Percentiles rank a stretch among this genome's conserved stretches.
These are phyloP conservation scores for Halichoerus grypus DNA, from an alignment of 2,113 vertebrate species.

Conservation along the genomic window DNA sequence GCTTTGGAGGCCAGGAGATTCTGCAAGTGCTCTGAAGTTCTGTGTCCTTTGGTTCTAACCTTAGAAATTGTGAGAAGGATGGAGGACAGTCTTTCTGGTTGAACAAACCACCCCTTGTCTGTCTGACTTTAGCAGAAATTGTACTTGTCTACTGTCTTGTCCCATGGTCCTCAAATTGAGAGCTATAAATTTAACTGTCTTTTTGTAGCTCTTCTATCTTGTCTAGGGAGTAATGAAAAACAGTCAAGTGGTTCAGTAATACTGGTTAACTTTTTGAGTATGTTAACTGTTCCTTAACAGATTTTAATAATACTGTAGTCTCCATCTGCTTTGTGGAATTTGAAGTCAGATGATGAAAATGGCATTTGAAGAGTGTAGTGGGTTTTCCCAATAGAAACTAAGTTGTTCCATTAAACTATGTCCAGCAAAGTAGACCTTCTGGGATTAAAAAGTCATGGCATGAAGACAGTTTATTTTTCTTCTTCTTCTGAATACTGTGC, in stretches of 20 bases:
- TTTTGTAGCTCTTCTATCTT: not conserved
- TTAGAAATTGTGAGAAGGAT: constrained; percentile 38
- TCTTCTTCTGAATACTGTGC: not conserved
- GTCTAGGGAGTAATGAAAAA: constrained; percentile 42
- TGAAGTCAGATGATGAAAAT: constrained; percentile 12
- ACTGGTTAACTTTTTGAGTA: constrained; percentile 35
- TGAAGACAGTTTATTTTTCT: not conserved
- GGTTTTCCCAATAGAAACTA: constrained; percentile 17
- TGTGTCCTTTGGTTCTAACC: constrained; percentile 72
- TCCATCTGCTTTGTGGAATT: constrained; percentile 14
- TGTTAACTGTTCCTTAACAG: constrained; percentile 45
- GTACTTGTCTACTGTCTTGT: not conserved
- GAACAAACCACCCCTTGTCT: constrained; percentile 30
- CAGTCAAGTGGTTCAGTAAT: not conserved
- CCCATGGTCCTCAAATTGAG: not conserved
- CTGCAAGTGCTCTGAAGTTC: constrained; percentile 48
- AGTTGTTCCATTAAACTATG: constrained; percentile 35
- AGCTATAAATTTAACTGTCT: not conserved
- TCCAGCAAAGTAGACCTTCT: constrained; percentile 11
- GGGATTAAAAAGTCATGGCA: not conserved
- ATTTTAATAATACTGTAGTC: constrained; percentile 34
- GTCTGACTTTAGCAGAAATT: not conserved
- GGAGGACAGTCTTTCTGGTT: constrained; percentile 14
- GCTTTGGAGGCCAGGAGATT: constrained; percentile 14
- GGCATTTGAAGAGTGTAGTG: constrained; percentile 49